Evolutionary conservation across 1,140 invertebrate species (phyloP), one percentile per base, ranked within the genome.

Genomic region (Habropoda laboriosa): DNA sequence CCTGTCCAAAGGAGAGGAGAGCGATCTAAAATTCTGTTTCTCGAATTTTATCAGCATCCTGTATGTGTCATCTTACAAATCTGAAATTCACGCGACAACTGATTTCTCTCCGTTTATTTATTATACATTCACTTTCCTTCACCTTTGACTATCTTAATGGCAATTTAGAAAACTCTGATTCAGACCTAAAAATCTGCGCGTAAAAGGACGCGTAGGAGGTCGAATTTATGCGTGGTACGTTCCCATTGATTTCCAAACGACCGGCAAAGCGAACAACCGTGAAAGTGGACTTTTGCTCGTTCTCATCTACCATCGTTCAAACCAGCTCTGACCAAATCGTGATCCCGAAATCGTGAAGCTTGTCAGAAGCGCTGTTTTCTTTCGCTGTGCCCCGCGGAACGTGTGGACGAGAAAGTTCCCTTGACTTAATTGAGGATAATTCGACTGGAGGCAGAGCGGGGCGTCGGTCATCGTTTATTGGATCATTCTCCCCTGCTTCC

Each of bases 361-460:
- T 24, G 35, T 51, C 49, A 3, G 18, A 18, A n/a, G n/a, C n/a
- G 1, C n/a, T 1, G 8, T 45, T 64, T 55, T 49, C 57, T 57
- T 32, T 3, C 3, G 57, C 45, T 67, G 60, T 79, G n/a, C 16
- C 16, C 4, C 32, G 21, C n/a, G n/a, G n/a, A n/a, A n/a, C 13
- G 42, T 38, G 38, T 32, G n/a, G n/a, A 13, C 42, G 83, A 61
- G 83, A 77, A 85, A 86, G 73, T 85, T 80, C 60, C 40, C 57
- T 63, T 32, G 27, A n/a, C 55, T 76, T 77, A 81, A 81, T 78
- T 81, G 74, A 55, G n/a, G 79, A 42, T 71, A 85, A 81, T 85
- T 74, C 45, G 40, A 72, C 30, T 12, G 21, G 24, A 45, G 64
- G 55, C 45, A 68, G 10, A n/a, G 63, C 51, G 24, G n/a, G 55